These are phyloP conservation scores for Mustelus asterias DNA, from an alignment of 2,113 vertebrate species.

Conservation along the genomic window DNA sequence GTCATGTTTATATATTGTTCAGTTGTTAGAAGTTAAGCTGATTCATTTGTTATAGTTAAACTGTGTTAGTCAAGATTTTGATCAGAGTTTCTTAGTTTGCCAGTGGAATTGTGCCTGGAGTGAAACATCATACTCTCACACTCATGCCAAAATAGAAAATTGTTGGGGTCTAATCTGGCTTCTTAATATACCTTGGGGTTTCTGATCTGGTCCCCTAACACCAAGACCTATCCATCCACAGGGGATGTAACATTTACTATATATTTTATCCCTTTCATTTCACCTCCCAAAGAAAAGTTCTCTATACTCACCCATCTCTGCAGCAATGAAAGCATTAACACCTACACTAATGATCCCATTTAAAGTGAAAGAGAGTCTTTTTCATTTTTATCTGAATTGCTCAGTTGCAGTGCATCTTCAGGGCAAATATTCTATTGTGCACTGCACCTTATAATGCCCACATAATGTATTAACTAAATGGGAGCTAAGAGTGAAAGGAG, in stretches of 20 bases:
- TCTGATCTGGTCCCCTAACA: no score
- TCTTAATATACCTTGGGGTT: no score
- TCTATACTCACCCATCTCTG: background rate
- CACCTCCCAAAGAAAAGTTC: background rate
- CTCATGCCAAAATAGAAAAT: no score
- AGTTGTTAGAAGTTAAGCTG: no score
- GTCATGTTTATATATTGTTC: no score
- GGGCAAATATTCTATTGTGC: background rate
- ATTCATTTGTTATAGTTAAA: no score
- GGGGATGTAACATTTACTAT: no score
- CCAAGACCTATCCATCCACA: background rate
- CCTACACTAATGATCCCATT: background rate
- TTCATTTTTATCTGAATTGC: background rate
- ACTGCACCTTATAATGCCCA: background rate
- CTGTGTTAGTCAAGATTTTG: no score
- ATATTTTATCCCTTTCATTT: background rate
- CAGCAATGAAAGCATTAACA: background rate
- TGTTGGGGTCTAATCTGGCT: no score
- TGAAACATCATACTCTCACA: no score
- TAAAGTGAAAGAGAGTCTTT: background rate
- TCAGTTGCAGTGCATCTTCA: background rate
- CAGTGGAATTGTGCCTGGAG: no score
- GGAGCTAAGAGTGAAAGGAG: background rate
- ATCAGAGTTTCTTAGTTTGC: no score
- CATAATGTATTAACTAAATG: background rate